Percentiles rank a stretch among this genome's conserved stretches.
phyloP scores from a whole-genome alignment of 2,888 invertebrate species.

The Chamaedrilus cognettii region DNA sequence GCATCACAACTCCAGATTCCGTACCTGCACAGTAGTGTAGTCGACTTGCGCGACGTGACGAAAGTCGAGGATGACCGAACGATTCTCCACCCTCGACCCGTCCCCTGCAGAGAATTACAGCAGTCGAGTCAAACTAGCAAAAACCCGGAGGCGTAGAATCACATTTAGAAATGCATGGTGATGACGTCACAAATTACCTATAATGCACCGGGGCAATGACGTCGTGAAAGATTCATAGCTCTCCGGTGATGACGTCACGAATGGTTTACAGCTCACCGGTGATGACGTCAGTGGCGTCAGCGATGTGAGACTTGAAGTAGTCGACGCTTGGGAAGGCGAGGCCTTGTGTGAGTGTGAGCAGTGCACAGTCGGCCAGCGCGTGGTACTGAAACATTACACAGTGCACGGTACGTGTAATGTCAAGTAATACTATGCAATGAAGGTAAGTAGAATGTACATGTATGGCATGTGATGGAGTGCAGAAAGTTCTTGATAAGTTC shows the following conservation, averaged over 20 bases:
- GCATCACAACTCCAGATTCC: too few species aligned
- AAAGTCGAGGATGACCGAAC: conserved; percentile 19
- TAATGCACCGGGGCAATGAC: neutral
- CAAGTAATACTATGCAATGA: too few species aligned
- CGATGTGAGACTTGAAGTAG: conserved; percentile 11
- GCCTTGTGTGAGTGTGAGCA: conserved; percentile 27
- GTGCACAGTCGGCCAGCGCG: conserved; percentile 7
- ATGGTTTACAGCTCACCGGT: neutral
- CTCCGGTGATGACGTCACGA: neutral
- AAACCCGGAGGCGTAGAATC: too few species aligned
- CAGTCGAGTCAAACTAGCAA: neutral
- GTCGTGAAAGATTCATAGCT: neutral
- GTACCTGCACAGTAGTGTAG: conserved; percentile 14
- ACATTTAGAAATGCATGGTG: too few species aligned
- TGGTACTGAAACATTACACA: conserved; percentile 1
- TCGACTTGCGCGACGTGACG: conserved; percentile 13
- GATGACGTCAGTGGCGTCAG: neutral
- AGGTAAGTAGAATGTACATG: too few species aligned
- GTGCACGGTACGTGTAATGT: too few species aligned
- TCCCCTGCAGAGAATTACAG: neutral
- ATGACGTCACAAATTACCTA: too few species aligned
- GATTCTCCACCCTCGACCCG: neutral
- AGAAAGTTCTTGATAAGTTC: too few species aligned
- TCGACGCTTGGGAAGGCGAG: conserved; percentile 29
- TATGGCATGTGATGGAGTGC: too few species aligned